Evolutionary conservation across 2,113 vertebrate genomes (phyloP).

Genomic region (Malurus cyaneus): DNA sequence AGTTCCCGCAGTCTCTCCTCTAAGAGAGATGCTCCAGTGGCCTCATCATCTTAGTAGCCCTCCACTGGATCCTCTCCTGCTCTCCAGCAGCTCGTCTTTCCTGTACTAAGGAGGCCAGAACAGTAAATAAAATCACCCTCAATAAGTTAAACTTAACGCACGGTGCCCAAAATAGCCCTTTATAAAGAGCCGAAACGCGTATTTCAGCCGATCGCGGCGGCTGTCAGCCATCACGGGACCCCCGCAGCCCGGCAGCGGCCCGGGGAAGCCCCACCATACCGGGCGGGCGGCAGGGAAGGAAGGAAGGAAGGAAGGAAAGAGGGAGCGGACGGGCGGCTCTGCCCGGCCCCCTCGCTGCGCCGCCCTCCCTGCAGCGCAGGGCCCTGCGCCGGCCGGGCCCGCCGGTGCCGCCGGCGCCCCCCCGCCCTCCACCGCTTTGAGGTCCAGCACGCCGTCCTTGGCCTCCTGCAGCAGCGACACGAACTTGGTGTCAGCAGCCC

Average conservation of each 20-base stretch:
- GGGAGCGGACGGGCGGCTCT: too few relatives aligned
- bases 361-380: not conserved
- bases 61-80: not conserved
- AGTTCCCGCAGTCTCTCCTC: not conserved
- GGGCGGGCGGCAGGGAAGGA: not conserved
- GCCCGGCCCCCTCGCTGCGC: not conserved
- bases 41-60: not conserved
- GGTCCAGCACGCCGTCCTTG: slow-evolving; percentile 95
- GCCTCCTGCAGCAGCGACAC: slow-evolving; percentile 95
- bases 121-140: not conserved
- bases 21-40: not conserved
- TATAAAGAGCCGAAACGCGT: fast-evolving
- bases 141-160: fast-evolving
- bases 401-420: not conserved
- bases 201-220: too few relatives aligned
- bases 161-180: not conserved
- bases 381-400: not conserved
- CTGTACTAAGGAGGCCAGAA: not conserved
- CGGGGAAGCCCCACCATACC: too few relatives aligned
- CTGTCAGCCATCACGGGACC: not conserved
- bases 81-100: not conserved
- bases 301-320: not conserved
- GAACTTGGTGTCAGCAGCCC: slow-evolving; percentile 96
- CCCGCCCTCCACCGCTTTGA: slow-evolving; percentile 81
- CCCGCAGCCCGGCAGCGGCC: not conserved